Conservation (phyloP, 2,888 invertebrate species). For the Megalurothrips usitatus region DNA sequence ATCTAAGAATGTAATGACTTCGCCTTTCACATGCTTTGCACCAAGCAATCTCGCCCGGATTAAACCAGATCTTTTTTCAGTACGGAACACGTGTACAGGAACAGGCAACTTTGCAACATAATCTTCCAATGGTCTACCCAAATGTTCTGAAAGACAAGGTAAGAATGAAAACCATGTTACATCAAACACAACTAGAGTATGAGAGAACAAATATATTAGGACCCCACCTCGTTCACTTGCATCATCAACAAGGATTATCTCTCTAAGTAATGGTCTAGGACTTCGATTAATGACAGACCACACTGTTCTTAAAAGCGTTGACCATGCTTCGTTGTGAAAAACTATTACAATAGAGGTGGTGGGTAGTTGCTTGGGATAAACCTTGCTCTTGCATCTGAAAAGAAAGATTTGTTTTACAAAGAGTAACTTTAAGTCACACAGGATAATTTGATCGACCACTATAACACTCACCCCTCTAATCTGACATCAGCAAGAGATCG, state of each 20-base stretch:
- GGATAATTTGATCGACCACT: not conserved
- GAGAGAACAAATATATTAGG: not conserved
- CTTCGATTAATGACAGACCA: conserved; percentile 97
- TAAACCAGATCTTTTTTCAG: conserved; percentile 88
- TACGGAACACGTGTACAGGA: conserved; percentile 79
- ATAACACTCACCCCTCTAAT: conserved; percentile 72
- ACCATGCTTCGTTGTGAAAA: conserved; percentile 99
- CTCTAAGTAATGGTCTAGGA: conserved; percentile 78
- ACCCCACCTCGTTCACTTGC: conserved; percentile 83
- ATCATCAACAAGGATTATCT: conserved; percentile 97
- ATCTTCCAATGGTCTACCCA: conserved; percentile 82
- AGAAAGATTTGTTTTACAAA: conserved; percentile 28
- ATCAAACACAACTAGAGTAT: not conserved
- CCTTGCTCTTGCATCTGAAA: conserved; percentile 72
- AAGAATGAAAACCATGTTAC: conserved; percentile 22
- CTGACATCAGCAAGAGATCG: conserved; percentile 91
- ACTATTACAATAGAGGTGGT: conserved; percentile 96
- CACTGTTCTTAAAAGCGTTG: conserved; percentile 89
- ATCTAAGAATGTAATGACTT: conserved; percentile 93
- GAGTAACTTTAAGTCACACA: conserved; percentile 15
- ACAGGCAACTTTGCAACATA: conserved; percentile 84
- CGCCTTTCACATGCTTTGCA: conserved; percentile 85
- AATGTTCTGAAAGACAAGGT: conserved; percentile 61
- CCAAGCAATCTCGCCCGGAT: conserved; percentile 93
- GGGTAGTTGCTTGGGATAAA: conserved; percentile 73